Evolutionary conservation across 2,113 vertebrate species (phyloP).

Genomic region (Indri indri): DNA sequence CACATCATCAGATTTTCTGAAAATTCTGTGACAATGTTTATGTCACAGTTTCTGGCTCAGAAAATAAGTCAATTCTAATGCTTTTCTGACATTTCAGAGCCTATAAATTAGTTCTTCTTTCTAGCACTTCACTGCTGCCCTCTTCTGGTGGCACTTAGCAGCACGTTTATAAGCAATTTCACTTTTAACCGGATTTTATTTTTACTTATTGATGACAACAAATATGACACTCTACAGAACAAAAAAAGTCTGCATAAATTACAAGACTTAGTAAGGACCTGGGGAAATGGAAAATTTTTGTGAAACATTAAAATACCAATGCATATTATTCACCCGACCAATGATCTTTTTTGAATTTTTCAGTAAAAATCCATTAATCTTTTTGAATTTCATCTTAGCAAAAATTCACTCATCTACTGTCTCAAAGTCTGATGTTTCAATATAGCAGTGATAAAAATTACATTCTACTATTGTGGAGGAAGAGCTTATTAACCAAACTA

Average conservation of each 20-base stretch:
- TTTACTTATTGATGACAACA: not conserved
- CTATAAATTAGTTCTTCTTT: not conserved
- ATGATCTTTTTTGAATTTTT: not conserved
- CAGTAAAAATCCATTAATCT: not conserved
- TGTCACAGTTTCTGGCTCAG: not conserved
- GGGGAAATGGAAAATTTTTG: not conserved
- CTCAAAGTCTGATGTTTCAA: not conserved
- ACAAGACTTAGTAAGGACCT: not conserved
- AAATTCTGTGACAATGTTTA: not conserved
- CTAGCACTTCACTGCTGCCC: slow-evolving; percentile 24
- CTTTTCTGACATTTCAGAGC: not conserved
- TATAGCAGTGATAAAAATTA: not conserved
- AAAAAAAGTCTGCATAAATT: not conserved
- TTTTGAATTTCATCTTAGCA: not conserved
- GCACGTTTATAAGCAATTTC: too few relatives aligned
- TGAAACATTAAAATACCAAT: not conserved
- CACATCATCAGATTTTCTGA: not conserved
- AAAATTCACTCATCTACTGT: not conserved
- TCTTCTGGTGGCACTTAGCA: slow-evolving; percentile 31
- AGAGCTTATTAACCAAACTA: not conserved
- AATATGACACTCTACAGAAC: not conserved
- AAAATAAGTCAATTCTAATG: not conserved
- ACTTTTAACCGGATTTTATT: not conserved
- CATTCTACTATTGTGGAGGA: not conserved
- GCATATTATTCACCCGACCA: not conserved